Evolutionary conservation across 2,797 vertebrate species (phyloP).

Genomic region (Coilia nasus): DNA sequence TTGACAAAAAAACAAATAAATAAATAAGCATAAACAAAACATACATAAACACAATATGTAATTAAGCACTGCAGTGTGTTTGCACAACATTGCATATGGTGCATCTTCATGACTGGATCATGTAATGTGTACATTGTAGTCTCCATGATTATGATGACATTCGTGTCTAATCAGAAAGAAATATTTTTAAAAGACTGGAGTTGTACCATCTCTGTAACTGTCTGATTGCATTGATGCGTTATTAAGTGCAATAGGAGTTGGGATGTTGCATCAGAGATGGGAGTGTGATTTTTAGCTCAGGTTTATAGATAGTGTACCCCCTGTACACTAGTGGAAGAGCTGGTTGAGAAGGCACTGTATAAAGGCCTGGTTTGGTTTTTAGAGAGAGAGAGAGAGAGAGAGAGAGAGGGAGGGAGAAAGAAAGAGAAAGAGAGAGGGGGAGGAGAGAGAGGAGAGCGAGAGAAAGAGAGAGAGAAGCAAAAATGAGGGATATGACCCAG

Average conservation of each 20-base stretch:
- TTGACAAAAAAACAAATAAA: conserved; percentile 1
- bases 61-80: not conserved
- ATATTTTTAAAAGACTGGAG: not conserved
- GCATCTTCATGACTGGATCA: not conserved
- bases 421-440: conserved; percentile 27
- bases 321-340: conserved; percentile 23
- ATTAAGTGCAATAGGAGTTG: not conserved
- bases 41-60: conserved; percentile 43
- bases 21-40: conserved; percentile 35
- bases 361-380: conserved; percentile 12
- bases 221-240: not conserved
- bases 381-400: conserved; percentile 31
- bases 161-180: no score
- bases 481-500: conserved; percentile 8
- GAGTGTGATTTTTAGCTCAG: not conserved
- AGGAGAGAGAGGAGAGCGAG: conserved; percentile 28
- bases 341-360: conserved; percentile 48
- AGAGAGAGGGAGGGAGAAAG: conserved; percentile 31
- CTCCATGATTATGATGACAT: no score
- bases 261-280: not conserved
- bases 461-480: conserved; percentile 1
- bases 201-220: no score
- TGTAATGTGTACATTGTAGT: no score
- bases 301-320: not conserved
- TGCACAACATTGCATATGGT: not conserved